Conservation (phyloP, 1,140 invertebrate species). For the Chionoecetes opilio region DNA sequence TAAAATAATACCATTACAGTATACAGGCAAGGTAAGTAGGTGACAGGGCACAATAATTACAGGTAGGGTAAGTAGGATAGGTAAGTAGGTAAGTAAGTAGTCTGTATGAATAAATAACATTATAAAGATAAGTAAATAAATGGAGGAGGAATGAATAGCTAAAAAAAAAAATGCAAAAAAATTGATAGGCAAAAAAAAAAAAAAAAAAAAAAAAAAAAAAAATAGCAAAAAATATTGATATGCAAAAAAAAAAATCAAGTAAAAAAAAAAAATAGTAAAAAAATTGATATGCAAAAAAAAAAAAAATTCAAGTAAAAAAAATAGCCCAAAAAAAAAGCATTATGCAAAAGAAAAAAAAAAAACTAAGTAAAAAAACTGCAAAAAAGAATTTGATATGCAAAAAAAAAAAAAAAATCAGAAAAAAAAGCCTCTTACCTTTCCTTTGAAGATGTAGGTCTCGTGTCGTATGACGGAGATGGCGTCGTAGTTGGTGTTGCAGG, state of each 20-base stretch:
- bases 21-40: too few species aligned
- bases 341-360: background rate
- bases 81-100: too few species aligned
- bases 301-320: background rate
- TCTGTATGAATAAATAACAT: background rate
- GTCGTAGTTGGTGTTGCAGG: constrained; percentile 83
- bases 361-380: too few species aligned
- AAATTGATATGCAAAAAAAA: background rate
- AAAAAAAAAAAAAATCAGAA: background rate
- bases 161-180: background rate
- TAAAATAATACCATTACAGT: too few species aligned
- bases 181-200: background rate
- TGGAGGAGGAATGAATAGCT: background rate
- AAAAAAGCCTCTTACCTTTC: constrained; percentile 83
- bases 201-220: too few species aligned
- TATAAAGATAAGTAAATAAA: background rate
- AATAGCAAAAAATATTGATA: too few species aligned
- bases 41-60: too few species aligned
- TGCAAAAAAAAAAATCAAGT: background rate
- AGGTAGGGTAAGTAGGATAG: too few species aligned
- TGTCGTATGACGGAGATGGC: constrained; percentile 85
- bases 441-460: constrained; percentile 86
- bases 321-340: background rate
- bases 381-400: background rate
- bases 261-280: background rate